phyloP scores from a whole-genome alignment of 2,888 invertebrate species.

The Autographa gamma region DNA sequence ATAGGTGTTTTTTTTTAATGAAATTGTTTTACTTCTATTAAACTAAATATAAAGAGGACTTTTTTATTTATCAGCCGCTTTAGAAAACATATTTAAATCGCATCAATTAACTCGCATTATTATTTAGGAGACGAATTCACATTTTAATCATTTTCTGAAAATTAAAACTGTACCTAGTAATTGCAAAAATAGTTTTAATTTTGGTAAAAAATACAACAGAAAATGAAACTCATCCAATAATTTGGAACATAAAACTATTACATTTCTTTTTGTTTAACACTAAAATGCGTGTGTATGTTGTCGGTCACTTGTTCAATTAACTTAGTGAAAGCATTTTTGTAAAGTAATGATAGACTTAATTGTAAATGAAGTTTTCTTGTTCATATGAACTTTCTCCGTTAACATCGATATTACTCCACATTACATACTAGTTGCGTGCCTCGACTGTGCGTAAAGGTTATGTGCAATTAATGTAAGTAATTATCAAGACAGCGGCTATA shows the following conservation, averaged over 20 bases:
- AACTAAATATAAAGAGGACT: too few species aligned
- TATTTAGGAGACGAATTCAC: too few species aligned
- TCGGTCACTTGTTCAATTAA: neutral
- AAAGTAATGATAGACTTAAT: neutral
- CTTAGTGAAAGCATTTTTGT: neutral
- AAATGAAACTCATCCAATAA: too few species aligned
- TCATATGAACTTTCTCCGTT: neutral
- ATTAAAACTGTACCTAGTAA: neutral
- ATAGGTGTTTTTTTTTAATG: too few species aligned
- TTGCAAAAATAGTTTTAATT: too few species aligned
- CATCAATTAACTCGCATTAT: too few species aligned
- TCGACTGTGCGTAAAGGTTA: conserved; percentile 30
- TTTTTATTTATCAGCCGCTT: too few species aligned
- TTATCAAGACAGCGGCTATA: conserved; percentile 19
- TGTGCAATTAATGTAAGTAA: conserved; percentile 25
- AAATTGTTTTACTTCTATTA: too few species aligned
- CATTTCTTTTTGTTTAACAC: neutral
- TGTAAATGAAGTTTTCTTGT: neutral
- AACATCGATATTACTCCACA: neutral
- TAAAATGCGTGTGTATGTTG: neutral
- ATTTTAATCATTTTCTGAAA: neutral
- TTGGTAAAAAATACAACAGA: too few species aligned
- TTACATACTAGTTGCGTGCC: conserved; percentile 22
- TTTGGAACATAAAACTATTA: neutral
- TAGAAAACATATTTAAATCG: too few species aligned